These are phyloP conservation scores for Aphodius granarius DNA, from an alignment of 2,888 invertebrate species.

Conservation along the genomic window DNA sequence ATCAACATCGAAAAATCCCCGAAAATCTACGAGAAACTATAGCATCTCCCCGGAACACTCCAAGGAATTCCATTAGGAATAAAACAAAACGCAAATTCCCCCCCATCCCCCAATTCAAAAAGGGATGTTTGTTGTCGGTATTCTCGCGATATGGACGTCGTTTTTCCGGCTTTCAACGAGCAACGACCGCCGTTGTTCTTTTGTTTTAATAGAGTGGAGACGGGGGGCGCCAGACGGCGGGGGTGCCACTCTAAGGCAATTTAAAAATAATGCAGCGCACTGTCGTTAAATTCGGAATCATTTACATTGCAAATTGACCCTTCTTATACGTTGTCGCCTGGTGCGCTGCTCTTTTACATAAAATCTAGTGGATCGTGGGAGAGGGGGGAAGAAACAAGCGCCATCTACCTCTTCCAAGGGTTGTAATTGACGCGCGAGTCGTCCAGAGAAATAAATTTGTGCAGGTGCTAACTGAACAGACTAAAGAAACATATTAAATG, in stretches of 20 bases:
- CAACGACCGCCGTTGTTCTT: neutral
- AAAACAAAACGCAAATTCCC: neutral
- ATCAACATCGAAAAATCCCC: neutral
- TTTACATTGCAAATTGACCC: conserved; percentile 11
- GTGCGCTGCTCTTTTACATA: conserved; percentile 8
- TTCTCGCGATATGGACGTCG: neutral
- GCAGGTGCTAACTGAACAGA: neutral
- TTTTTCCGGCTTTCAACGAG: neutral
- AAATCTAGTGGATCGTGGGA: neutral
- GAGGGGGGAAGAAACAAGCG: neutral
- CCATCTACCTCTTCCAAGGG: neutral
- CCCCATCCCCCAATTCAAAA: neutral
- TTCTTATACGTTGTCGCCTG: neutral
- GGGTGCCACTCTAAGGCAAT: conserved; percentile 1
- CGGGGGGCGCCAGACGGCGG: neutral
- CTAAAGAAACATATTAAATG: too few species aligned
- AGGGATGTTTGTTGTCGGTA: neutral
- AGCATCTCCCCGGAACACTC: neutral
- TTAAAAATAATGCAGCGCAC: conserved; percentile 2
- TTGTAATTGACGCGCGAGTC: neutral
- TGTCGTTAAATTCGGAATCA: conserved; percentile 1
- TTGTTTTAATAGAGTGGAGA: neutral
- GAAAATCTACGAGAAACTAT: neutral
- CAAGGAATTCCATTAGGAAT: neutral
- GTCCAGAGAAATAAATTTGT: neutral